phyloP scores from a whole-genome alignment of 2,797 vertebrate genomes.

The Hapalemur alaotrensis region DNA sequence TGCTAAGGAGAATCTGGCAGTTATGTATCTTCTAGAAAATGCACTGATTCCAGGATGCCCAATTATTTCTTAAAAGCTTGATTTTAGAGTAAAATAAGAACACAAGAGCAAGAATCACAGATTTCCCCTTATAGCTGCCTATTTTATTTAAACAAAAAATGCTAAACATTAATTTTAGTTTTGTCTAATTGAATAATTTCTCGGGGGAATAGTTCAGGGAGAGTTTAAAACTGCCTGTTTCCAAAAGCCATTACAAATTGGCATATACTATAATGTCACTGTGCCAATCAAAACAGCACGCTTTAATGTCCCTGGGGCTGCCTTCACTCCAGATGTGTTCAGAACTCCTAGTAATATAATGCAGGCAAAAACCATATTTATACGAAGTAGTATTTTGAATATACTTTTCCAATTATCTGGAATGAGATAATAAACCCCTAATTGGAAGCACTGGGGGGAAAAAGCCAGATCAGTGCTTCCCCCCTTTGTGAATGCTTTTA shows the following conservation, averaged over 20 bases:
- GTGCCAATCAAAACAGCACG: conserved; percentile 93
- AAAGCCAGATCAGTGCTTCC: conserved; percentile 59
- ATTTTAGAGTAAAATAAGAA: conserved; percentile 78
- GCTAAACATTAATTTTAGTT: conserved; percentile 90
- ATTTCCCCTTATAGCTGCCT: conserved; percentile 84
- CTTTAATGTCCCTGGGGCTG: conserved; percentile 89
- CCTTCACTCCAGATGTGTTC: conserved; percentile 87
- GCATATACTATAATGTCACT: conserved; percentile 83
- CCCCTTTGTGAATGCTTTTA: conserved; percentile 50
- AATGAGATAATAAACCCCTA: conserved; percentile 80
- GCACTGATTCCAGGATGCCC: conserved; percentile 57
- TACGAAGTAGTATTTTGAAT: conserved; percentile 81
- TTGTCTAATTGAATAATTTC: conserved; percentile 93
- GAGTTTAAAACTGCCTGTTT: conserved; percentile 85
- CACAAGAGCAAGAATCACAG: conserved; percentile 77
- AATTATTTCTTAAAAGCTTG: conserved; percentile 81
- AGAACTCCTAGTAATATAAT: conserved; percentile 88
- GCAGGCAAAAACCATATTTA: conserved; percentile 90
- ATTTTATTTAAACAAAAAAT: conserved; percentile 88
- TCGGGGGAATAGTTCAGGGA: conserved; percentile 87
- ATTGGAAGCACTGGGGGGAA: conserved; percentile 64
- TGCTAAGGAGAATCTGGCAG: background rate
- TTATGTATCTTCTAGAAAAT: conserved; percentile 33
- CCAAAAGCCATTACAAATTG: conserved; percentile 92
- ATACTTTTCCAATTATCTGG: conserved; percentile 81